A percentile compares a stretch with the other conserved stretches of the same genome.
phyloP scores from a whole-genome alignment of 2,797 vertebrate species.

The Salmo trutta region DNA sequence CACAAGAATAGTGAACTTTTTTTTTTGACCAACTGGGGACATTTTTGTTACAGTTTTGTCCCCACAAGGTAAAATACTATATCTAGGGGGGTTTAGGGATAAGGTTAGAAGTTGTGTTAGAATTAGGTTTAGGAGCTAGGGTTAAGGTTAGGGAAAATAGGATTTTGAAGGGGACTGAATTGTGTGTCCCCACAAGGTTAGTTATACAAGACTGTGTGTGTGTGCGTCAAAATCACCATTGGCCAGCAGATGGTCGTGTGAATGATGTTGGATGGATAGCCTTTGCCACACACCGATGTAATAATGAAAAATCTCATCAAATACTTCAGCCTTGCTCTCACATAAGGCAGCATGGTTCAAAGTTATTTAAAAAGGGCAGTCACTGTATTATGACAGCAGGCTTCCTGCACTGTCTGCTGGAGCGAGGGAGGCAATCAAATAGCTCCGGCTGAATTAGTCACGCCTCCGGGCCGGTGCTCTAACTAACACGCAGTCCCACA shows the following conservation, averaged over 20 bases:
- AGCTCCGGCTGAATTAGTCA: constrained; percentile 4
- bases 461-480: neutral
- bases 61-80: too few relatives aligned
- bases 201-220: neutral
- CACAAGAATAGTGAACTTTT: too few relatives aligned
- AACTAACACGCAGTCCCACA: neutral
- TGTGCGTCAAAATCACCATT: neutral
- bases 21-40: too few relatives aligned
- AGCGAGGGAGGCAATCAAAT: neutral
- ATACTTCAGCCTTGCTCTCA: neutral
- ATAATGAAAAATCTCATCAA: neutral
- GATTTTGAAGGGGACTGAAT: too few relatives aligned
- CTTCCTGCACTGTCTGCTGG: constrained; percentile 1
- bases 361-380: neutral
- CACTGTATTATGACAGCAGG: neutral
- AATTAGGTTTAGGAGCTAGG: too few relatives aligned
- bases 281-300: neutral
- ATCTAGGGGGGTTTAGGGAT: too few relatives aligned
- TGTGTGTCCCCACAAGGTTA: too few relatives aligned
- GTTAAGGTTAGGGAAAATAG: too few relatives aligned
- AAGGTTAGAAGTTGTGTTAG: too few relatives aligned
- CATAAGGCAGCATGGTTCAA: neutral
- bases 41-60: too few relatives aligned
- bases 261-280: neutral
- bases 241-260: neutral